Percentiles rank a stretch among this genome's conserved stretches.
Conservation (phyloP, 2,113 vertebrate species). For the Rhea pennata region DNA sequence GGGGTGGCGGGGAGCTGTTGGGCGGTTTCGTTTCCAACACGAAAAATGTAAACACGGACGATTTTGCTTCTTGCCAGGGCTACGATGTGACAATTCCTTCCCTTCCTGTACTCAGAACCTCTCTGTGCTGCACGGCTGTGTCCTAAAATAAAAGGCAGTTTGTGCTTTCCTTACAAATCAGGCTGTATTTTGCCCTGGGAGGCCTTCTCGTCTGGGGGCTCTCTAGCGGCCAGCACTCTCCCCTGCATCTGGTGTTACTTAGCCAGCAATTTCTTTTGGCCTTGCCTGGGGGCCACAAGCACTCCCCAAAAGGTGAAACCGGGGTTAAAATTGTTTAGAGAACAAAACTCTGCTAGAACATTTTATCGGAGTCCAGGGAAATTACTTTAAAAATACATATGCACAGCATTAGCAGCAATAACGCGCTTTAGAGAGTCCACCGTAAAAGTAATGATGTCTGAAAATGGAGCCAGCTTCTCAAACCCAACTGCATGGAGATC, state of each 20-base stretch:
- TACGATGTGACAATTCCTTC: neutral
- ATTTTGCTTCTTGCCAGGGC: neutral
- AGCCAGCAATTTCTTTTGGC: conserved; percentile 42
- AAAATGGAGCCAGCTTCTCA: neutral
- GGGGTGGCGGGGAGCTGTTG: neutral
- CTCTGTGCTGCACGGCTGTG: neutral
- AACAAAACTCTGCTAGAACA: conserved; percentile 9
- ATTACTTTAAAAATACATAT: conserved; percentile 54
- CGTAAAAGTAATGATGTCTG: neutral
- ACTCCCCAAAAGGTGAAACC: neutral
- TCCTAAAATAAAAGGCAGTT: neutral
- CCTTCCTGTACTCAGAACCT: neutral
- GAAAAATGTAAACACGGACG: neutral
- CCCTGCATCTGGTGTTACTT: conserved; percentile 59
- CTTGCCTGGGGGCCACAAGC: neutral
- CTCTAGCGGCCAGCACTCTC: conserved; percentile 44
- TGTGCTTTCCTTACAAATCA: conserved; percentile 49
- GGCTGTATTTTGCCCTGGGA: conserved; percentile 23
- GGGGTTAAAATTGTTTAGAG: conserved; percentile 23
- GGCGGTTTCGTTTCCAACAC: neutral
- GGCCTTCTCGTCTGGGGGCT: conserved; percentile 38
- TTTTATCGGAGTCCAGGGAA: conserved; percentile 57
- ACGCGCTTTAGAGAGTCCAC: conserved; percentile 12
- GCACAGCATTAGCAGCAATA: conserved; percentile 38
- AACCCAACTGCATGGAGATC: neutral